These are phyloP conservation scores for Aphelenchoides fujianensis DNA, from an alignment of 1,140 invertebrate species.

Conservation along the genomic window DNA sequence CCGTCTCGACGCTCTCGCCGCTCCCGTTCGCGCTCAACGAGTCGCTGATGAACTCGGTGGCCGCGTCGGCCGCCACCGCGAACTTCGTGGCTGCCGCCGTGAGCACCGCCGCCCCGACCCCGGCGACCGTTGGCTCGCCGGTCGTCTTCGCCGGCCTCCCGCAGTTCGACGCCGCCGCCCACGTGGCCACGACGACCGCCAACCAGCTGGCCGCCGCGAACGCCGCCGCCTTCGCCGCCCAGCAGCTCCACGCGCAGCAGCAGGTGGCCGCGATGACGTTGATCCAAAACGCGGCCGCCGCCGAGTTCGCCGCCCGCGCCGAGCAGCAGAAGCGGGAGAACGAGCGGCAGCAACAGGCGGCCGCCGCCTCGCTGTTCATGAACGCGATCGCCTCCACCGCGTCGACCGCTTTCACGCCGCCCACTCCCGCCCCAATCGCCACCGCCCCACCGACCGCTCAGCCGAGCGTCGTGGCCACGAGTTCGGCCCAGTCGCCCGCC, in stretches of 20 bases:
- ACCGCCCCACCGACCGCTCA: neutral
- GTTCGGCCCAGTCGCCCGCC: neutral
- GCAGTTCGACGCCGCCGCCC: neutral
- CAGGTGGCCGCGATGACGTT: conserved; percentile 1
- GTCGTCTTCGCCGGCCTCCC: neutral
- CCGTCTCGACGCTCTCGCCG: neutral
- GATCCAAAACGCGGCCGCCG: neutral
- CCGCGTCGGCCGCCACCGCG: neutral
- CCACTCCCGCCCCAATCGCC: neutral
- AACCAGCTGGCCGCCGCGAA: neutral
- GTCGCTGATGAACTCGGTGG: neutral
- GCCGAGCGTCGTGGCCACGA: no score
- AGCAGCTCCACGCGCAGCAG: conserved; percentile 12
- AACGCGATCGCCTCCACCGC: conserved; percentile 2
- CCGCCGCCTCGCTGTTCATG: neutral
- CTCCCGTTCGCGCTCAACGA: neutral
- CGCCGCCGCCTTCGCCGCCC: neutral
- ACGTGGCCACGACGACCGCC: neutral
- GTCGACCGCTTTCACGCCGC: neutral
- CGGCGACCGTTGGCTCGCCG: no score
- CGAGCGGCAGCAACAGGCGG: neutral
- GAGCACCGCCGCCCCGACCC: neutral
- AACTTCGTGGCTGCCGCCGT: neutral
- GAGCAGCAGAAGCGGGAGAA: neutral
- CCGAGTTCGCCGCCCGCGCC: neutral